Conservation (phyloP, 2,797 vertebrate species). For the Melanotaenia boesemani region DNA sequence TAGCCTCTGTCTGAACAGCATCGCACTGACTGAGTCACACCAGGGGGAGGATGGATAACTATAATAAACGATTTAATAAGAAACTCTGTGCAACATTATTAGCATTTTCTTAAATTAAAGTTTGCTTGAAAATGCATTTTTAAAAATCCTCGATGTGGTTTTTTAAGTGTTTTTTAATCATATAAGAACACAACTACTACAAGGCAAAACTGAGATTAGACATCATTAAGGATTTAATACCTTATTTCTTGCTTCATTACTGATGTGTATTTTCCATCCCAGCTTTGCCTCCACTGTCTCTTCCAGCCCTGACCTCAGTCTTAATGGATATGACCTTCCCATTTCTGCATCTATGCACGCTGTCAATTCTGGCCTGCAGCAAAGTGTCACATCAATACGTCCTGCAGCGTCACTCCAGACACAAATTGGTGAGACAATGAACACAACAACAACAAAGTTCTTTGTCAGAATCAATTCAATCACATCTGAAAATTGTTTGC, state of each 20-base stretch:
- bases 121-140: constrained; percentile 25
- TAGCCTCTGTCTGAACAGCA: constrained; percentile 71
- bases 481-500: constrained; percentile 32
- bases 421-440: constrained; percentile 68
- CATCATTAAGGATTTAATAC: background rate
- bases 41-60: constrained; percentile 67
- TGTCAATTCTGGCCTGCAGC: constrained; percentile 61
- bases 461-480: constrained; percentile 59
- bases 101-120: constrained; percentile 38
- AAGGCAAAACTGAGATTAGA: background rate
- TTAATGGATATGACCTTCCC: constrained; percentile 63
- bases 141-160: constrained; percentile 16
- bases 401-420: constrained; percentile 52
- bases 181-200: background rate
- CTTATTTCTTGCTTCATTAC: constrained; percentile 2
- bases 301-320: constrained; percentile 59
- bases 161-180: background rate
- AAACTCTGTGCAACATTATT: constrained; percentile 28
- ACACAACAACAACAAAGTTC: constrained; percentile 43
- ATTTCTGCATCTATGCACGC: constrained; percentile 64
- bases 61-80: constrained; percentile 53
- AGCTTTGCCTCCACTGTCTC: constrained; percentile 41
- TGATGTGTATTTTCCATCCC: constrained; percentile 23
- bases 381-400: constrained; percentile 69
- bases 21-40: constrained; percentile 72